These are phyloP conservation scores for Urocynchramus pylzowi DNA, from an alignment of 2,113 vertebrate genomes.

Conservation along the genomic window DNA sequence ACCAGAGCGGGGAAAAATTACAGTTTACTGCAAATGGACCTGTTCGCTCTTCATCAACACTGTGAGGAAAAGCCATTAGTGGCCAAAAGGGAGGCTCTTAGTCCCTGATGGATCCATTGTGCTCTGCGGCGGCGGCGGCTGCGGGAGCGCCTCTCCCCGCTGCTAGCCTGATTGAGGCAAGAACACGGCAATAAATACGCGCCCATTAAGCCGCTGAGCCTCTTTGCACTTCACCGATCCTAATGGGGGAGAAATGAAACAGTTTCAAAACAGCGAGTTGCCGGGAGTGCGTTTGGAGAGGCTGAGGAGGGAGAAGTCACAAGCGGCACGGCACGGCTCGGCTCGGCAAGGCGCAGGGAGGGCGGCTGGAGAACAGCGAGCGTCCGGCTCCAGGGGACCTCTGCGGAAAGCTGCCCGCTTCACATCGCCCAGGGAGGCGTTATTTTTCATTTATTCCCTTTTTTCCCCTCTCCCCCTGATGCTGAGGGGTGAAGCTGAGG, in stretches of 20 bases:
- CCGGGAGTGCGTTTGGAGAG: not conserved
- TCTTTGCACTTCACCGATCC: slow-evolving; percentile 17
- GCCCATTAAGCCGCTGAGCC: slow-evolving; percentile 1
- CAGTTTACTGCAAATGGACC: slow-evolving; percentile 61
- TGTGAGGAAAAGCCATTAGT: slow-evolving; percentile 61
- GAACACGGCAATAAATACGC: not conserved
- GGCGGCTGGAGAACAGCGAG: not conserved
- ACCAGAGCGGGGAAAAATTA: not conserved
- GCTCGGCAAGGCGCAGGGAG: not conserved
- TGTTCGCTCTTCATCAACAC: slow-evolving; percentile 67
- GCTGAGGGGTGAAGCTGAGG: not conserved
- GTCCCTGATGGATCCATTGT: not conserved
- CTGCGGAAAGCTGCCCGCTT: not conserved
- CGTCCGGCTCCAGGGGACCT: not conserved
- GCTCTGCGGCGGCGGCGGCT: slow-evolving; percentile 41
- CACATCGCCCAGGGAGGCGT: not conserved
- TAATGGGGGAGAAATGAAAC: slow-evolving; percentile 12
- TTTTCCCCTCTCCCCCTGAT: fast-evolving
- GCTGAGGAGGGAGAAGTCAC: slow-evolving; percentile 6
- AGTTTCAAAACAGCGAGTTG: not conserved
- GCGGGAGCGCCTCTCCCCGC: slow-evolving; percentile 36
- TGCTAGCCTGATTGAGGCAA: slow-evolving; percentile 60
- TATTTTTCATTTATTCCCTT: too few species aligned
- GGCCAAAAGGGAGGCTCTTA: slow-evolving; percentile 43
- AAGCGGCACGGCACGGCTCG: not conserved